Evolutionary conservation across 37 sponge, comb jelly and placozoan species (phyloP), one percentile per base, ranked within the genome.

Genomic region (Theonella swinhoei): DNA sequence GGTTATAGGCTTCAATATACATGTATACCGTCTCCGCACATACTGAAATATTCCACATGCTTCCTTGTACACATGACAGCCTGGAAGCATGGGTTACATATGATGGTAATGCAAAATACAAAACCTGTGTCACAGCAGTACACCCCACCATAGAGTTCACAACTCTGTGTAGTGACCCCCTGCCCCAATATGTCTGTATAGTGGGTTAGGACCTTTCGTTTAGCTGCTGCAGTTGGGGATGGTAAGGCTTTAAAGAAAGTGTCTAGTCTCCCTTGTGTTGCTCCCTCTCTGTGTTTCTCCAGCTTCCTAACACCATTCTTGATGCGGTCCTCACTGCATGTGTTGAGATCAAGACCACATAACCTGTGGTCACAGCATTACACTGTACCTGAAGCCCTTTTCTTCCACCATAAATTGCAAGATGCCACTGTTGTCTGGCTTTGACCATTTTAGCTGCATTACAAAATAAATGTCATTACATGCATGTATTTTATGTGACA

Each of bases 181-280:
- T n/a, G n/a, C n/a, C n/a, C n/a, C 54, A 47, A 66, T 23, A 23
- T 63, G 67, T 64, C 9, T 38, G 39, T 38, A 8, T 0, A 60
- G 79, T 65, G 41, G 37, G 17, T 35, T 79, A 58, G 38, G n/a
- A 93, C 93, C 70, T 85, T 85, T 82, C 93, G 81, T 79, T 93
- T 93, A n/a, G 35, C 62, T 11, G 68, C 81, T 64, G 74, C 58
- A 0, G 41, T 43, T 35, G 95, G 85, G 0, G 92, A 80, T 19
- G 95, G 87, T 29, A 87, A 34, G 22, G 93, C 77, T 88, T 90
- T 99, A 83, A 99, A 99, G 88, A 99, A 99, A 24, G 83, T 81
- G 77, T 99, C 99, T 72, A 99, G 62, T 64, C 99, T 59, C 19
- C 95, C 97, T 68, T 99, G 99, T 42, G 95, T 99, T 0, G 97